Conservation (phyloP, 2,888 invertebrate species). For the Sphaeridia pumilis region DNA sequence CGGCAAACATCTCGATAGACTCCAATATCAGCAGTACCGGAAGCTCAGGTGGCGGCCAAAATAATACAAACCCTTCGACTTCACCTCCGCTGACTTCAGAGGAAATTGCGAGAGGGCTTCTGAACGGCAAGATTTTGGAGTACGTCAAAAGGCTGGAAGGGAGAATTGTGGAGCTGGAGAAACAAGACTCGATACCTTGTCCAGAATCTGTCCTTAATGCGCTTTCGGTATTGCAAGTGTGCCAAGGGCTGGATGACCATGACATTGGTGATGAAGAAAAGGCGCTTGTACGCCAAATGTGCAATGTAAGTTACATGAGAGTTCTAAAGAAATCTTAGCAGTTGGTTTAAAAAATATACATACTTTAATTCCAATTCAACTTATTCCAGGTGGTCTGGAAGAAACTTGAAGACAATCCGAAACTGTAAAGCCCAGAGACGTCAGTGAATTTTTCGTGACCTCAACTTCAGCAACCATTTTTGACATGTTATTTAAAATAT, state of each 20-base stretch:
- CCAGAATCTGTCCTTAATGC: constrained; percentile 90
- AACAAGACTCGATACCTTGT: constrained; percentile 40
- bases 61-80: constrained; percentile 16
- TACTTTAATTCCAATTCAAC: constrained; percentile 5
- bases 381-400: constrained; percentile 68
- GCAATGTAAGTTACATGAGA: constrained; percentile 54
- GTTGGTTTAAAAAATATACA: background rate
- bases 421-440: constrained; percentile 16
- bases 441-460: background rate
- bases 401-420: constrained; percentile 58
- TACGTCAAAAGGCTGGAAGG: constrained; percentile 83
- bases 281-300: constrained; percentile 88
- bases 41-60: constrained; percentile 22
- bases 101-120: constrained; percentile 31
- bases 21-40: constrained; percentile 31
- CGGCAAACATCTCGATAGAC: constrained; percentile 25
- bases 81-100: constrained; percentile 26
- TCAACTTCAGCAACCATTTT: too few relatives aligned
- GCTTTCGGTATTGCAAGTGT: constrained; percentile 78
- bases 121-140: constrained; percentile 59
- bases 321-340: background rate
- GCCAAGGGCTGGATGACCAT: constrained; percentile 47
- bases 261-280: constrained; percentile 66
- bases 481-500: too few relatives aligned
- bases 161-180: constrained; percentile 51